A percentile compares a stretch with the other conserved stretches of the same genome.
Evolutionary conservation across 2,888 invertebrate genomes (phyloP).

Genomic region (Drosophila kambysellisi): DNA sequence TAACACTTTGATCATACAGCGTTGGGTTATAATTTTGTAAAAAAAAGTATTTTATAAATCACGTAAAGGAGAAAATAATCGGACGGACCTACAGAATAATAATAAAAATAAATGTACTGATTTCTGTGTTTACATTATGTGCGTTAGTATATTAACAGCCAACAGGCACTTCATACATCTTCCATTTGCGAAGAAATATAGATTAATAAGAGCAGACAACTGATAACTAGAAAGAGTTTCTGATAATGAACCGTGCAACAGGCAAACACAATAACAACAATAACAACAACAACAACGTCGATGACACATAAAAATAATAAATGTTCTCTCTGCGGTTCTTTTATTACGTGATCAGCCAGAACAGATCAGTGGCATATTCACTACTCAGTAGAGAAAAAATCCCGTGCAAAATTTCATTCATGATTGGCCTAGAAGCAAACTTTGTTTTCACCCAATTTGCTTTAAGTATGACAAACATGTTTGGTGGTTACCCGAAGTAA

Average conservation of each 20-base stretch:
- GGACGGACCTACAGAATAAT: neutral
- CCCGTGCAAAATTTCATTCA: neutral
- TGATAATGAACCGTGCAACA: constrained; percentile 25
- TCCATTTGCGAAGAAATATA: constrained; percentile 10
- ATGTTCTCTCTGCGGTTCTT: constrained; percentile 5
- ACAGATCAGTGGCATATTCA: constrained; percentile 27
- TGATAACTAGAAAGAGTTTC: constrained; percentile 24
- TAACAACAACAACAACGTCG: neutral
- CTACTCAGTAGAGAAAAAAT: neutral
- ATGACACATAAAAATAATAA: neutral
- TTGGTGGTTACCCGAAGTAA: constrained; percentile 37
- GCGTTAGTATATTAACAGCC: neutral
- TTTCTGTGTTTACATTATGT: neutral
- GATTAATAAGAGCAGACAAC: constrained; percentile 3
- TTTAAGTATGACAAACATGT: constrained; percentile 9
- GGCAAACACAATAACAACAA: constrained; percentile 7
- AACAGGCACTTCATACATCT: neutral
- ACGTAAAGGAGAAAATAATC: neutral
- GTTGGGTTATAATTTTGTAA: no score
- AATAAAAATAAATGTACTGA: neutral
- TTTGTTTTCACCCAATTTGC: neutral
- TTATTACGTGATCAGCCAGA: constrained; percentile 3
- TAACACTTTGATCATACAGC: no score
- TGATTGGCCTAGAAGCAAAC: no score
- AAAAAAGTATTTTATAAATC: neutral